Conservation (phyloP, 2,113 vertebrate genomes). For the Polyodon spathula region DNA sequence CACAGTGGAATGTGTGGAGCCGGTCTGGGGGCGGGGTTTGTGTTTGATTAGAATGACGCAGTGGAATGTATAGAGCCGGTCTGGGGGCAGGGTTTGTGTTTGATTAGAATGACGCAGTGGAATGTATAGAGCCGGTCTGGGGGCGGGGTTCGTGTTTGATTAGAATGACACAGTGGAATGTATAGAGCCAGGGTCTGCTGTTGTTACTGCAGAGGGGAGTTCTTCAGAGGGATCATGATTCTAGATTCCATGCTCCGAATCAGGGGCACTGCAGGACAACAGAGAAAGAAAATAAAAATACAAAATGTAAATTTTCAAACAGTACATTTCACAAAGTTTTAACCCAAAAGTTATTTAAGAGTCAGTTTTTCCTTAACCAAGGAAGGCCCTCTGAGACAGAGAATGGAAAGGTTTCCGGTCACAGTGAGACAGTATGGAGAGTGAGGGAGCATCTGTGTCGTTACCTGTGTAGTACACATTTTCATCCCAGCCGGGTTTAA, state of each 20-base stretch:
- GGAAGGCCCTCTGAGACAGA: background rate
- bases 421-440: background rate
- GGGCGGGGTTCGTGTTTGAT: too few relatives aligned
- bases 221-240: conserved; percentile 87
- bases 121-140: too few relatives aligned
- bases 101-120: too few relatives aligned
- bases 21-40: too few relatives aligned
- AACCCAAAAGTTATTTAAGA: conserved; percentile 13
- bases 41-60: too few relatives aligned
- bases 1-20: too few relatives aligned
- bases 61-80: too few relatives aligned
- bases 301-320: background rate
- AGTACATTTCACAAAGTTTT: conserved; percentile 13
- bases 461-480: conserved; percentile 87
- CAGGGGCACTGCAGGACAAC: conserved; percentile 67
- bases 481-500: conserved; percentile 83
- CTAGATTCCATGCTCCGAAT: conserved; percentile 86
- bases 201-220: conserved; percentile 78
- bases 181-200: background rate
- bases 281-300: too few relatives aligned
- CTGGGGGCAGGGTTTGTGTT: too few relatives aligned
- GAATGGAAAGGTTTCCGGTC: too few relatives aligned
- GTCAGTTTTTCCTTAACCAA: conserved; percentile 13
- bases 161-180: too few relatives aligned
- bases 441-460: background rate